phyloP scores from a whole-genome alignment of 2,113 vertebrate species.

The Eonycteris spelaea region DNA sequence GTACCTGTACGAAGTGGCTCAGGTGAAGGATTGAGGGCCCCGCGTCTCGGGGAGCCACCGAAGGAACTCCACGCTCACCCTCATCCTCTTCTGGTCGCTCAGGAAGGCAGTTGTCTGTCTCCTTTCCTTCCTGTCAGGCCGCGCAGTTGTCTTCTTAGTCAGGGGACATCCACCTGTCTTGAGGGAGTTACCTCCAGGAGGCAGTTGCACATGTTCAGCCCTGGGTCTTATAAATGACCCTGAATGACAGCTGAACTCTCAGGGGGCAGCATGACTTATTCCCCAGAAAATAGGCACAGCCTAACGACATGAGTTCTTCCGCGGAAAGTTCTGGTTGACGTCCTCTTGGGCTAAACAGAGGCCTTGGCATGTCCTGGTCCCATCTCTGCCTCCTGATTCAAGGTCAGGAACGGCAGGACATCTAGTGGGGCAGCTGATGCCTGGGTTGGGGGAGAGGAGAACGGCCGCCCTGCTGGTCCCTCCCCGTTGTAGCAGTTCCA shows the following conservation, averaged over 20 bases:
- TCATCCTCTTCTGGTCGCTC: not conserved
- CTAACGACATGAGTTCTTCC: not conserved
- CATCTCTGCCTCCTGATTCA: too few species aligned
- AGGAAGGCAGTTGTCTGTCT: not conserved
- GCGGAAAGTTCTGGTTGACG: rapidly evolving
- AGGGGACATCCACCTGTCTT: not conserved
- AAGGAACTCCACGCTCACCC: too few species aligned
- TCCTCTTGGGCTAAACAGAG: too few species aligned
- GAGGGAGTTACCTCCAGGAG: rapidly evolving
- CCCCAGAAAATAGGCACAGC: not conserved
- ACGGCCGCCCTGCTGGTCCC: too few species aligned
- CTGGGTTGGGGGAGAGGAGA: too few species aligned
- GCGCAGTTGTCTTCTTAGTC: too few species aligned
- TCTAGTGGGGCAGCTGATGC: too few species aligned
- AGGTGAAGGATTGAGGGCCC: conserved; percentile 80
- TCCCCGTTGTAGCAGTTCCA: too few species aligned
- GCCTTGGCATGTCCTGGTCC: too few species aligned
- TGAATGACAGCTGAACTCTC: not conserved
- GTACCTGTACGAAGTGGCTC: conserved; percentile 94
- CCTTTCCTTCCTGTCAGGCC: not conserved
- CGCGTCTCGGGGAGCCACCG: rapidly evolving
- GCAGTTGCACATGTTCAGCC: not conserved
- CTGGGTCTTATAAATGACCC: not conserved
- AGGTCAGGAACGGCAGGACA: too few species aligned
- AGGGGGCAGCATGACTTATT: too few species aligned